A percentile compares a stretch with the other conserved stretches of the same genome.
Conservation (phyloP, 92 coral and sea anemone genomes). For the Palythoa grandiflora region DNA sequence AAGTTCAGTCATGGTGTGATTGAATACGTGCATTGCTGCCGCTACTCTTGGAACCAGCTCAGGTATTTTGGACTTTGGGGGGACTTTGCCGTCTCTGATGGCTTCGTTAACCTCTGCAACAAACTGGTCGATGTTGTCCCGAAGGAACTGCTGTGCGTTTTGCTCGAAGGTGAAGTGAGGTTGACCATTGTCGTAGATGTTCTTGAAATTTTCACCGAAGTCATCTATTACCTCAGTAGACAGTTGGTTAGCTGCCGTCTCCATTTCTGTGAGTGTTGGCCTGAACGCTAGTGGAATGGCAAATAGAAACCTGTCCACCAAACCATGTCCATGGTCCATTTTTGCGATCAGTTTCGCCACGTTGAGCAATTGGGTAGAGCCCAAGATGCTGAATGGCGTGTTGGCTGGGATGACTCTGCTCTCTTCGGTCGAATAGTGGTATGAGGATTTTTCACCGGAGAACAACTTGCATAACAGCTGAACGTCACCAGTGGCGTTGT, state of each 20-base stretch:
- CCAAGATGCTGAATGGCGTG: conserved; percentile 67
- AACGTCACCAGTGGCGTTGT: conserved; percentile 22
- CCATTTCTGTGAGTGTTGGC: conserved; percentile 53
- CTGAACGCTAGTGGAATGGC: conserved; percentile 60
- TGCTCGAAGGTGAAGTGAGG: conserved; percentile 1
- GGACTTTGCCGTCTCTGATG: conserved; percentile 54
- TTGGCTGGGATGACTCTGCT: conserved; percentile 47
- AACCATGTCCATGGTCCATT: conserved; percentile 72
- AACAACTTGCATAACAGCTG: conserved; percentile 4
- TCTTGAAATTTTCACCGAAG: conserved; percentile 38
- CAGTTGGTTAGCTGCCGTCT: conserved; percentile 25
- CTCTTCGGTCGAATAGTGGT: conserved; percentile 57
- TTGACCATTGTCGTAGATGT: background rate
- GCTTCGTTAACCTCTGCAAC: conserved; percentile 26
- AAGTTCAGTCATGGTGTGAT: conserved; percentile 54
- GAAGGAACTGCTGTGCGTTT: background rate
- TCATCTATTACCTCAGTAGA: conserved; percentile 39
- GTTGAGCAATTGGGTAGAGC: conserved; percentile 59
- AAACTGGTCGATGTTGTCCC: conserved; percentile 43
- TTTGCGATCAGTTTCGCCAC: conserved; percentile 62
- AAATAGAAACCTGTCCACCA: conserved; percentile 62
- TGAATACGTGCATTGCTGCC: conserved; percentile 58
- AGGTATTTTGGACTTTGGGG: conserved; percentile 55
- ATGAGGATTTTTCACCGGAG: background rate
- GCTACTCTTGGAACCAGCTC: conserved; percentile 65